phyloP scores from a whole-genome alignment of 2,113 vertebrate species.

The Nicator chloris region DNA sequence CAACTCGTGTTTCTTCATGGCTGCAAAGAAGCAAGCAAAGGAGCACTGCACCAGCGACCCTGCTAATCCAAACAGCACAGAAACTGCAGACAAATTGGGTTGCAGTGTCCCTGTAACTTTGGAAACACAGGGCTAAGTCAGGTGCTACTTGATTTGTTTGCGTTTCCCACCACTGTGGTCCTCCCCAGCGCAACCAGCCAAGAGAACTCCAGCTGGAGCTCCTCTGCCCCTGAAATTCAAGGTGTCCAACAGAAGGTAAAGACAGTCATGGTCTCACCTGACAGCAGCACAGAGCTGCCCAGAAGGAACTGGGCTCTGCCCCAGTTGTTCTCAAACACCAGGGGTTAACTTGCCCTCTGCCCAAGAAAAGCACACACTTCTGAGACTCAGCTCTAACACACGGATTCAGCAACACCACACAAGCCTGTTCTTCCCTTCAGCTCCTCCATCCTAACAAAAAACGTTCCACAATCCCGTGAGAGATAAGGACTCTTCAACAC shows the following conservation, averaged over 20 bases:
- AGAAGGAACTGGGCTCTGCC: neutral
- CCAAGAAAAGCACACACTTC: neutral
- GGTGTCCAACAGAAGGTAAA: neutral
- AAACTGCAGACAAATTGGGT: neutral
- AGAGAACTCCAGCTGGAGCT: neutral
- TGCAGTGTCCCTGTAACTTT: neutral
- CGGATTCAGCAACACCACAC: neutral
- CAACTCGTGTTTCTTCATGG: neutral
- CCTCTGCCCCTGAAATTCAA: neutral
- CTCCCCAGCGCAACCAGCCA: neutral
- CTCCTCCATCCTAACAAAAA: neutral
- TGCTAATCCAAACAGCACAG: neutral
- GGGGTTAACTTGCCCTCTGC: neutral
- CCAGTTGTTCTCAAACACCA: neutral
- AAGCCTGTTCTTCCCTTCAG: neutral
- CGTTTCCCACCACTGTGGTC: neutral
- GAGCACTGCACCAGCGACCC: accelerated
- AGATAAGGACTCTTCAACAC: neutral
- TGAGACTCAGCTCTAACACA: neutral
- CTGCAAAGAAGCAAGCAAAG: neutral
- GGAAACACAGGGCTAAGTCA: neutral
- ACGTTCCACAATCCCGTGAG: neutral
- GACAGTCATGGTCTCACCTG: neutral
- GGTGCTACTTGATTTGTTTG: neutral
- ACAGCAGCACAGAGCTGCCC: neutral